Evolutionary conservation across 2,888 invertebrate species (phyloP).

Genomic region (Eristalis tenax): DNA sequence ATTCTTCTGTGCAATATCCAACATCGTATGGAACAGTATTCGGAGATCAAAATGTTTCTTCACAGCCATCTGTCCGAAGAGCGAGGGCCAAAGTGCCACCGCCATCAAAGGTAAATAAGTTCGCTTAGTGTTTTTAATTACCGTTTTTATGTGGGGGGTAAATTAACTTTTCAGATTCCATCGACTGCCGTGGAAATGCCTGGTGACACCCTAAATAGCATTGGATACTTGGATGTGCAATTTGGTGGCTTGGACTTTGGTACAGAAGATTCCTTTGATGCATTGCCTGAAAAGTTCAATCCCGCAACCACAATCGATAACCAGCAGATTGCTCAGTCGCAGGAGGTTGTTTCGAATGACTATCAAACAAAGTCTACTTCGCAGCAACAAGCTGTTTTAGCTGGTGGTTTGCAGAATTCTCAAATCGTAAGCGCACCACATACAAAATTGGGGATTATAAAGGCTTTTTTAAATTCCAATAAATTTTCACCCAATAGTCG

Average conservation of each 20-base stretch:
- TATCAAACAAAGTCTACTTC: conserved; percentile 78
- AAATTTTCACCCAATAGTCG: conserved; percentile 72
- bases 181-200: conserved; percentile 98
- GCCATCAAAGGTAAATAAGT: conserved; percentile 87
- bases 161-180: conserved; percentile 87
- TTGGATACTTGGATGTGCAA: conserved; percentile 93
- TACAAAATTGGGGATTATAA: too few species aligned
- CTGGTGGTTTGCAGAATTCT: conserved; percentile 78
- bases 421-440: conserved; percentile 77
- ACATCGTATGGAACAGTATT: conserved; percentile 80
- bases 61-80: conserved; percentile 81
- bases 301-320: conserved; percentile 78
- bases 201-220: conserved; percentile 88
- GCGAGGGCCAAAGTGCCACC: conserved; percentile 90
- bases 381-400: conserved; percentile 73
- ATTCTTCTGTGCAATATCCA: conserved; percentile 78
- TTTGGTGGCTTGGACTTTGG: conserved; percentile 94
- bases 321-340: conserved; percentile 77
- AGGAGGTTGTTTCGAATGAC: conserved; percentile 77
- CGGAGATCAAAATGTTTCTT: conserved; percentile 75
- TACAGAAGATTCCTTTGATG: conserved; percentile 81
- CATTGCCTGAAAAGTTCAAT: conserved; percentile 80
- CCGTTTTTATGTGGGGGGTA: conserved; percentile 11
- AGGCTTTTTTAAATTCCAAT: background rate
- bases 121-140: conserved; percentile 18